phyloP scores from a whole-genome alignment of 2,113 vertebrate genomes.

The Etheostoma cragini region DNA sequence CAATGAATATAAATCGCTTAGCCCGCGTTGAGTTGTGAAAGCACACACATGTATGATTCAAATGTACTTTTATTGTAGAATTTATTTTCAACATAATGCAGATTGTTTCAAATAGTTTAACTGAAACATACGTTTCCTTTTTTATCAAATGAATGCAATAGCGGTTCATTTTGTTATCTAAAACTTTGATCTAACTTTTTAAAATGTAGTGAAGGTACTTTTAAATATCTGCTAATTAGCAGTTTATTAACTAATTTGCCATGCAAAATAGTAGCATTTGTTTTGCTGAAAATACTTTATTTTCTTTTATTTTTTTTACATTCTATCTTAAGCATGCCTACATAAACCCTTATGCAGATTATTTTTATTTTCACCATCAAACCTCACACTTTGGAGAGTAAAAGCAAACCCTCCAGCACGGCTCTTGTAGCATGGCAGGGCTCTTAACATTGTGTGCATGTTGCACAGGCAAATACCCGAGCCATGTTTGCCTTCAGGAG shows the following conservation, averaged over 20 bases:
- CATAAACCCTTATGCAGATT: background rate
- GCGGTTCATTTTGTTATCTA: background rate
- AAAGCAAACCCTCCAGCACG: constrained; percentile 42
- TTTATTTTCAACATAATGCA: background rate
- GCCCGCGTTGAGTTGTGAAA: constrained; percentile 9
- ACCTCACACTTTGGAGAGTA: constrained; percentile 33
- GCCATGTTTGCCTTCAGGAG: constrained; percentile 93
- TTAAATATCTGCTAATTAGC: background rate
- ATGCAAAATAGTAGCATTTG: background rate
- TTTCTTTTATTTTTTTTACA: background rate
- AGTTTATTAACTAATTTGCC: background rate
- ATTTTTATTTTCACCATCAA: constrained; percentile 37
- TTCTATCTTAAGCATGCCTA: background rate
- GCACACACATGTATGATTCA: constrained; percentile 11
- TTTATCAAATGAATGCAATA: background rate
- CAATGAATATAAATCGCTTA: constrained; percentile 61
- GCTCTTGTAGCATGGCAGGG: constrained; percentile 53
- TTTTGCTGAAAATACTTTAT: background rate
- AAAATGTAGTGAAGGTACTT: background rate
- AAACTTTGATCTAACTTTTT: constrained; percentile 21
- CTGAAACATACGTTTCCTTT: background rate
- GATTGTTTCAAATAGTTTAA: constrained; percentile 2
- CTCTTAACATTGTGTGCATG: constrained; percentile 69
- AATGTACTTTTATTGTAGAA: constrained; percentile 5
- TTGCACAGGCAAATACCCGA: constrained; percentile 73